A percentile compares a stretch with the other conserved stretches of the same genome.
Conservation (phyloP, 2,797 vertebrate genomes). For the Bradypodion pumilum region DNA sequence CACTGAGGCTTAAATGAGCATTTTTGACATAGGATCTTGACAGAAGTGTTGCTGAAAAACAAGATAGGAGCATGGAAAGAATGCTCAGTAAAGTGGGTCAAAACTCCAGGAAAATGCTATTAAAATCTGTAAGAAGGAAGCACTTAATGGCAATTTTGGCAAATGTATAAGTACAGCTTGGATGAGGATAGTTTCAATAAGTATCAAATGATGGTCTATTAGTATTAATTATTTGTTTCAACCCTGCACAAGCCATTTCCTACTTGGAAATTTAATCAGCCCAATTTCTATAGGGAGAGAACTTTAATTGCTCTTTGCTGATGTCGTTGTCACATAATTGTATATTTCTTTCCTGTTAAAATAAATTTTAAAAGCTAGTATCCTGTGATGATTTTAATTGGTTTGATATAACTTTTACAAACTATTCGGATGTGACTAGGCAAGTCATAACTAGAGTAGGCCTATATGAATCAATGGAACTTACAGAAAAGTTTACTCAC, state of each 20-base stretch:
- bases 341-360: background rate
- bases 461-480: too few species aligned
- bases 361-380: background rate
- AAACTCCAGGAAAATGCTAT: background rate
- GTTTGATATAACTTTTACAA: background rate
- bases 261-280: constrained; percentile 41
- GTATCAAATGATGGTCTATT: too few species aligned
- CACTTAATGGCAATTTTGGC: background rate
- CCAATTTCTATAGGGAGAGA: background rate
- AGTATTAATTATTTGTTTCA: constrained; percentile 50
- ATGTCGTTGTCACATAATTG: background rate
- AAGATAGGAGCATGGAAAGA: background rate
- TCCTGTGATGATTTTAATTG: background rate
- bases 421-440: background rate
- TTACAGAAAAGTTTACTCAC: too few species aligned
- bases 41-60: background rate
- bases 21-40: background rate
- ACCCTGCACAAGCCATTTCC: constrained; percentile 37
- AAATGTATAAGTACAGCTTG: background rate
- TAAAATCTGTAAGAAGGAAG: background rate
- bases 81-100: background rate
- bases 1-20: background rate
- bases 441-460: too few species aligned
- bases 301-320: background rate
- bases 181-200: too few species aligned